These are phyloP conservation scores for Drosophila paulistorum DNA, from an alignment of 1,140 invertebrate genomes.

Conservation along the genomic window DNA sequence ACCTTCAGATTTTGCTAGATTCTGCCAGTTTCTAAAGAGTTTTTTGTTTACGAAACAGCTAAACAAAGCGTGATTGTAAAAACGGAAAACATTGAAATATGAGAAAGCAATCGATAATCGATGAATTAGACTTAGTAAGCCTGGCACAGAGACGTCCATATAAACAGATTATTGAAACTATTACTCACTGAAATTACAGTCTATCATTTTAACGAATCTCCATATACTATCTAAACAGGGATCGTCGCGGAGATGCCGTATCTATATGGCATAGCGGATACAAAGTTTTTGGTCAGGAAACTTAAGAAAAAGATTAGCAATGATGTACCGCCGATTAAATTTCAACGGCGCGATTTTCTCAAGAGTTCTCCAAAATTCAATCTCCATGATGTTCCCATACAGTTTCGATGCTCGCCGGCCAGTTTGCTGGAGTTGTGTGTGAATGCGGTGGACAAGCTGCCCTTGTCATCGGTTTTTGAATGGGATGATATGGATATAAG, in stretches of 20 bases:
- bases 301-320: not conserved
- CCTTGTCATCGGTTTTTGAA: slow-evolving; percentile 52
- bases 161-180: not conserved
- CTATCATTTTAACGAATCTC: not conserved
- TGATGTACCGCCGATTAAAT: slow-evolving; percentile 35
- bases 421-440: slow-evolving; percentile 48
- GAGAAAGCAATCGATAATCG: slow-evolving; percentile 10
- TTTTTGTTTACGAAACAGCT: slow-evolving; percentile 38
- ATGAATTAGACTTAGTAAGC: not conserved
- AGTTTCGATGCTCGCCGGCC: slow-evolving; percentile 46
- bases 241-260: slow-evolving; percentile 50
- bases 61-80: slow-evolving; percentile 28
- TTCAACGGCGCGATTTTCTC: slow-evolving; percentile 29
- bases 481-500: slow-evolving; percentile 61
- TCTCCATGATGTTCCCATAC: slow-evolving; percentile 55
- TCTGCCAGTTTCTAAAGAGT: slow-evolving; percentile 19
- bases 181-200: slow-evolving; percentile 11
- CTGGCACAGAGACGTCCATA: not conserved
- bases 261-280: slow-evolving; percentile 65
- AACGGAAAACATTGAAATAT: slow-evolving; percentile 44
- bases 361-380: slow-evolving; percentile 43
- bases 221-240: not conserved
- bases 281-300: slow-evolving; percentile 50
- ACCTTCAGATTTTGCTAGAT: slow-evolving; percentile 52
- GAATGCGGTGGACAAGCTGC: slow-evolving; percentile 57